Evolutionary conservation across 1,140 invertebrate species (phyloP).

Genomic region (Drosophila sulfurigaster): DNA sequence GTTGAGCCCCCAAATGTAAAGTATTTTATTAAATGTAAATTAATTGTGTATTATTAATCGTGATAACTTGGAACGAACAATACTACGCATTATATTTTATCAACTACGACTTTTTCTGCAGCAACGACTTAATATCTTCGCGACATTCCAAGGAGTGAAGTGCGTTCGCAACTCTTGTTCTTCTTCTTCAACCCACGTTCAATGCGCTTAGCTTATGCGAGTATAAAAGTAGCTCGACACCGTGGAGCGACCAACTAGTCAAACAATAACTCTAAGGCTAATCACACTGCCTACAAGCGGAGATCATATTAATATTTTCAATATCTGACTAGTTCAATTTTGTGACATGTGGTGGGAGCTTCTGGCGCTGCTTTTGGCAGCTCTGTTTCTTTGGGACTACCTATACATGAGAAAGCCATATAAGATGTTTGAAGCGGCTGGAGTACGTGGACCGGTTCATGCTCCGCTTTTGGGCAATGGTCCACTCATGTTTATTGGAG

Average conservation of each 20-base stretch:
- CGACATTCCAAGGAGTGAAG: too few relatives aligned
- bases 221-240: constrained; percentile 25
- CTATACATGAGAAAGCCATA: constrained; percentile 33
- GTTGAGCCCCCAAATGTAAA: too few relatives aligned
- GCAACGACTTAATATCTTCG: too few relatives aligned
- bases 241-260: constrained; percentile 8
- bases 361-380: constrained; percentile 31
- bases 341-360: constrained; percentile 56
- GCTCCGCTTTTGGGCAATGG: constrained; percentile 66
- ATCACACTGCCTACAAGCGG: neutral
- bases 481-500: constrained; percentile 36
- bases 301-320: neutral
- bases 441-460: constrained; percentile 48
- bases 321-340: neutral
- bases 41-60: too few relatives aligned
- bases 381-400: constrained; percentile 41
- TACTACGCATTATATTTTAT: too few relatives aligned
- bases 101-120: too few relatives aligned
- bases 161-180: too few relatives aligned
- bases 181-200: neutral
- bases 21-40: too few relatives aligned
- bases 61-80: too few relatives aligned
- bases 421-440: constrained; percentile 35
- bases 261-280: neutral
- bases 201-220: constrained; percentile 7